Evolutionary conservation across 2,113 vertebrate genomes (phyloP), one percentile per base, ranked within the genome.

Genomic region (Marmota monax): DNA sequence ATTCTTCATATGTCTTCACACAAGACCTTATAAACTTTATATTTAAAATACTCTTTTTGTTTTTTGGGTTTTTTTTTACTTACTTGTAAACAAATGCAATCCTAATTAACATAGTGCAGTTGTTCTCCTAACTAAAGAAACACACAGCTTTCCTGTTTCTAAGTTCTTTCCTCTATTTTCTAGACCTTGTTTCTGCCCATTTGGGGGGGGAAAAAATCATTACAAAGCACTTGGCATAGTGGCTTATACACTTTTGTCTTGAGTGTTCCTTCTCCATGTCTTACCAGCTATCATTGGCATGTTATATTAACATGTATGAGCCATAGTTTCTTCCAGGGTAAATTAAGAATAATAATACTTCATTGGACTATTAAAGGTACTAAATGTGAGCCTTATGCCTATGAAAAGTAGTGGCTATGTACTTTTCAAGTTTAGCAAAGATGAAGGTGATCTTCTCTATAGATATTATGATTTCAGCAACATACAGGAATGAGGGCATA

Each of bases 101-200:
- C 37, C 67, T 42, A 32, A 25, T 37, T 87, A 76, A 63, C 65
- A 53, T 37, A 67, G 22, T 67, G 0, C 37, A 67, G 29, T 82
- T 69, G 10, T 88, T 96, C 70, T 69, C 22, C 17, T 82, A 77
- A 96, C 42, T 48, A 37, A 89, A 82, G 69, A 92, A 95, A 42
- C 51, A 39, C 53, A 5, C 23, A 91, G 37, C 42, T 77, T 90
- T 85, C 11, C 83, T 72, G 39, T 80, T 90, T 82, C 67, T 72
- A 78, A 48, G 42, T 76, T 65, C 58, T 88, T 61, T 58, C 11
- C 29, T 87, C 67, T 53, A 4, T 76, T 95, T 96, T 82, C 61
- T 90, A 39, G n/a, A 84, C 8, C 65, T 74, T 69, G 42, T 63
- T 92, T 69, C 56, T 92, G 13, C 13, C 25, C 39, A 70, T 63